These are phyloP conservation scores for Pseudomyrmex concolor DNA, from an alignment of 1,140 invertebrate species.

Conservation along the genomic window DNA sequence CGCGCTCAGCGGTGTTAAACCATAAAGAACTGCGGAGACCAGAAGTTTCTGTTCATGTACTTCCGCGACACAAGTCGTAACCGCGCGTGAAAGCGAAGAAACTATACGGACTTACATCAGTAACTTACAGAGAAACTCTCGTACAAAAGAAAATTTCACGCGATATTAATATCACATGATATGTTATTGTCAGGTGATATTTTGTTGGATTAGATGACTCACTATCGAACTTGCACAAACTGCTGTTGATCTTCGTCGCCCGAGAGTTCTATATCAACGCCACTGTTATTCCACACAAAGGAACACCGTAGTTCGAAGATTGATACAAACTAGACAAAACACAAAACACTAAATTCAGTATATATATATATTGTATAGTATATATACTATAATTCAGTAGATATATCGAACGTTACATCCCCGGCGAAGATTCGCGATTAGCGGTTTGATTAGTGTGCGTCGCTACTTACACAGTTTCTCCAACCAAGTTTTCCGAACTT, in stretches of 20 bases:
- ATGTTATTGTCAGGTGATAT: background rate
- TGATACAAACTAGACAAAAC: conserved; percentile 26
- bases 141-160: too few species aligned
- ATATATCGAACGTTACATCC: conserved; percentile 15
- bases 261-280: background rate
- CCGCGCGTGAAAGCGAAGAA: too few species aligned
- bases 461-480: background rate
- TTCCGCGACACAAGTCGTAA: background rate
- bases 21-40: background rate
- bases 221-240: background rate
- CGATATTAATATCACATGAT: background rate
- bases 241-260: background rate
- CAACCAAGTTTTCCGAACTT: conserved; percentile 40
- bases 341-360: background rate
- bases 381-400: background rate
- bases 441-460: background rate
- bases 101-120: too few species aligned
- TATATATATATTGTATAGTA: too few species aligned
- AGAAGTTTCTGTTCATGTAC: background rate
- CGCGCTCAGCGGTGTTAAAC: background rate
- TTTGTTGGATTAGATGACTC: background rate
- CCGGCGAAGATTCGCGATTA: conserved; percentile 10
- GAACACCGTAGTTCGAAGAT: conserved; percentile 6
- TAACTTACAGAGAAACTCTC: too few species aligned
- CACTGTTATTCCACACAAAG: conserved; percentile 13